These are phyloP conservation scores for Leuciscus idus DNA, from an alignment of 2,113 vertebrate genomes.

Conservation along the genomic window DNA sequence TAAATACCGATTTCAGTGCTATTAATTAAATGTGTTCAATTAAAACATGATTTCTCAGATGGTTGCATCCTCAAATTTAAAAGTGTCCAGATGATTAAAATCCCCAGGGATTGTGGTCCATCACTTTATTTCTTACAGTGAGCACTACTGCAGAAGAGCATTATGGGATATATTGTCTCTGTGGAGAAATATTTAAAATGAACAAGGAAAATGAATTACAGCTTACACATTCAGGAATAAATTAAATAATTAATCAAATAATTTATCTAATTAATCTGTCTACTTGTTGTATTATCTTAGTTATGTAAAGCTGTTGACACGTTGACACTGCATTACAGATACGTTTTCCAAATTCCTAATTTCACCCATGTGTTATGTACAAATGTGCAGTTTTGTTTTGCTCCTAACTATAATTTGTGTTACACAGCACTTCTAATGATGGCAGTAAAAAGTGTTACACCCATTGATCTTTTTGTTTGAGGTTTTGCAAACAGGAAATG, in stretches of 20 bases:
- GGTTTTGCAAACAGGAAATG: background rate
- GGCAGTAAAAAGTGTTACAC: background rate
- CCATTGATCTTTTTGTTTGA: background rate
- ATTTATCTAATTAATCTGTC: background rate
- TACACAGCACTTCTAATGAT: background rate
- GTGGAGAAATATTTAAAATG: background rate
- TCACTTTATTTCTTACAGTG: background rate
- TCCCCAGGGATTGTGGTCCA: background rate
- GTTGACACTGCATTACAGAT: background rate
- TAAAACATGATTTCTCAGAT: background rate
- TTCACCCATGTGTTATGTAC: background rate
- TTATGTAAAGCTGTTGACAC: background rate
- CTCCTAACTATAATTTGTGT: background rate
- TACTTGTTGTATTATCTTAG: background rate
- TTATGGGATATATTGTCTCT: background rate
- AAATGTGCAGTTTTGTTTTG: background rate
- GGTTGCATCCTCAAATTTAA: background rate
- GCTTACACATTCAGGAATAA: background rate
- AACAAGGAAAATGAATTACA: background rate
- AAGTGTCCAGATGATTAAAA: constrained; percentile 1
- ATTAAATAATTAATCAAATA: background rate
- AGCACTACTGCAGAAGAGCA: background rate
- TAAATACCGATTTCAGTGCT: background rate
- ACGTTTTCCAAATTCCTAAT: background rate
- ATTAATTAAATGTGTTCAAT: background rate